Evolutionary conservation across 2,113 vertebrate species (phyloP).

Genomic region (Larimichthys crocea): DNA sequence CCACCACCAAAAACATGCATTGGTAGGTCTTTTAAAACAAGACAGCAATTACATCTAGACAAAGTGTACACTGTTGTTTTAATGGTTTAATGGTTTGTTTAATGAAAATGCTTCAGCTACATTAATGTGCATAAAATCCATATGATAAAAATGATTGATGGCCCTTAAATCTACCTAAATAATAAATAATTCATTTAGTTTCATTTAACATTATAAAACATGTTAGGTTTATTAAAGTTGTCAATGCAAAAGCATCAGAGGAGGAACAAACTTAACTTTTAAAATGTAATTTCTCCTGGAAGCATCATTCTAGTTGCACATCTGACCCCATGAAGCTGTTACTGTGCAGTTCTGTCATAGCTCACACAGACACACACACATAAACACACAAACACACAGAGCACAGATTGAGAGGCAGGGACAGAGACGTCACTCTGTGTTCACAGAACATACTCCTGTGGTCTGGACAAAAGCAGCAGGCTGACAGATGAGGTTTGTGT

Average conservation of each 20-base stretch:
- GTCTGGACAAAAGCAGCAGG: slow-evolving; percentile 75
- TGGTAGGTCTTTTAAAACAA: background rate
- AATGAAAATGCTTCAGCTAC: background rate
- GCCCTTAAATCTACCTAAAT: background rate
- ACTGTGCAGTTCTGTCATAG: slow-evolving; percentile 5
- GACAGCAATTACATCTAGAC: background rate
- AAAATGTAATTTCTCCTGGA: slow-evolving; percentile 11
- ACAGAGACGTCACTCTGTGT: slow-evolving; percentile 73
- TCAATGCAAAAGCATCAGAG: background rate
- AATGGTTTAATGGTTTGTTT: background rate
- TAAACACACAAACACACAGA: slow-evolving; percentile 33
- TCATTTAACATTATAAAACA: background rate
- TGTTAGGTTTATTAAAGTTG: background rate
- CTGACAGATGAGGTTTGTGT: slow-evolving; percentile 81
- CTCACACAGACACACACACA: slow-evolving; percentile 12
- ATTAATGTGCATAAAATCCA: background rate
- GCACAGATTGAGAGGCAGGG: slow-evolving; percentile 66
- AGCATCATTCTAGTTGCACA: background rate
- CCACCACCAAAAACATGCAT: background rate
- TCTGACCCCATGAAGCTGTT: slow-evolving; percentile 30
- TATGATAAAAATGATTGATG: background rate
- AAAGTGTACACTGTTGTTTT: background rate
- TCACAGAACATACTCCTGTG: slow-evolving; percentile 64
- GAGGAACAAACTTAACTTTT: background rate
- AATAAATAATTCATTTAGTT: background rate